A percentile compares a stretch with the other conserved stretches of the same genome.
Conservation (phyloP, 2,797 vertebrate species). For the Champsocephalus gunnari region DNA sequence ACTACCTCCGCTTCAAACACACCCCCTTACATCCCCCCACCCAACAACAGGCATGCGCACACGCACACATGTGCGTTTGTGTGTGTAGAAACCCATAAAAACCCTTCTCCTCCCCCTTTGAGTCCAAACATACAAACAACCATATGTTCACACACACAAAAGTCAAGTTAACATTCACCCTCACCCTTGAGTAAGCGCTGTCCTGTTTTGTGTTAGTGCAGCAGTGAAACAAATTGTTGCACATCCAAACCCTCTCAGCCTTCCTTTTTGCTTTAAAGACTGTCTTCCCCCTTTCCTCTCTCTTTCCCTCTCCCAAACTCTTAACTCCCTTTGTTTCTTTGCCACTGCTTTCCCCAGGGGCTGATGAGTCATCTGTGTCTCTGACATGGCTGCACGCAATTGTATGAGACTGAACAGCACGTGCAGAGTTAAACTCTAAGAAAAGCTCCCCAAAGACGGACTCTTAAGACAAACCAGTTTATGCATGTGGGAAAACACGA, state of each 20-base stretch:
- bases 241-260: conserved; percentile 51
- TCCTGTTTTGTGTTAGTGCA: conserved; percentile 75
- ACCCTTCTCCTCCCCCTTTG: conserved; percentile 19
- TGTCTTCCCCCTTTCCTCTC: conserved; percentile 8
- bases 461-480: conserved; percentile 52
- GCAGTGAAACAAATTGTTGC: conserved; percentile 59
- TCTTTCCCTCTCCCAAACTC: conserved; percentile 27
- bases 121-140: conserved; percentile 49
- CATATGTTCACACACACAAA: conserved; percentile 59
- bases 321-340: conserved; percentile 55
- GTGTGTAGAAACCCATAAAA: conserved; percentile 33
- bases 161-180: conserved; percentile 28
- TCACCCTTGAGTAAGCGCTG: conserved; percentile 27
- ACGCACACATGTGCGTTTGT: background rate
- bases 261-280: conserved; percentile 19
- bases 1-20: conserved; percentile 45
- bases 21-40: conserved; percentile 10
- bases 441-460: conserved; percentile 50
- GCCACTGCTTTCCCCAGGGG: conserved; percentile 60
- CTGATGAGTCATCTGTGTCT: conserved; percentile 74
- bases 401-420: conserved; percentile 40
- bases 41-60: background rate
- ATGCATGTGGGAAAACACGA: conserved; percentile 52
- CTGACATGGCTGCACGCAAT: conserved; percentile 69
- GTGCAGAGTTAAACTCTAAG: conserved; percentile 42